Evolutionary conservation across 2,113 vertebrate species (phyloP).

Genomic region (Prochilodus magdalenae): DNA sequence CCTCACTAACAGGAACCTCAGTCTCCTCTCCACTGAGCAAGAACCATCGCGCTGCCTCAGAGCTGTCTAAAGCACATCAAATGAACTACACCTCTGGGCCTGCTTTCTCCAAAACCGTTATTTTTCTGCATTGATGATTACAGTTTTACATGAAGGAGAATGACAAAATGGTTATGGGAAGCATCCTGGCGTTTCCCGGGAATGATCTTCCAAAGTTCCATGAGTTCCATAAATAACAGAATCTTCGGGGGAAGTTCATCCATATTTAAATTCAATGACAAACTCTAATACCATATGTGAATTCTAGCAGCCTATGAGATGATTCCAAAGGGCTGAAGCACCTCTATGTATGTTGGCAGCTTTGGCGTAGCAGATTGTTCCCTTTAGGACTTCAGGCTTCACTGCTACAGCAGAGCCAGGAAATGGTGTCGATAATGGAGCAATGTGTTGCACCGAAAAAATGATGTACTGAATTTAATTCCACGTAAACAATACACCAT

Average conservation of each 20-base stretch:
- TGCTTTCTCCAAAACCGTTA: neutral
- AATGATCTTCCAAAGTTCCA: neutral
- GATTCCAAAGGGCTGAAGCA: conserved; percentile 2
- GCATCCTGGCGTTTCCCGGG: neutral
- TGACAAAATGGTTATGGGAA: neutral
- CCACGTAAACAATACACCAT: too few species aligned
- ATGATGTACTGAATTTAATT: too few species aligned
- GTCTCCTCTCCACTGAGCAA: neutral
- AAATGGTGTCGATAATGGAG: neutral
- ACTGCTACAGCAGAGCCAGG: neutral
- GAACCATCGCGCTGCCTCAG: neutral
- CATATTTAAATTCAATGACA: neutral
- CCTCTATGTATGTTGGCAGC: conserved; percentile 23
- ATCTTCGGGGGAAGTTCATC: neutral
- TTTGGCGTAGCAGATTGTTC: conserved; percentile 31
- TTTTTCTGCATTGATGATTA: neutral
- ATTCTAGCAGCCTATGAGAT: neutral
- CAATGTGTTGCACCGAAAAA: neutral
- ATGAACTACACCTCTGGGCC: neutral
- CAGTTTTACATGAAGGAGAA: neutral
- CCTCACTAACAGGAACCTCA: neutral
- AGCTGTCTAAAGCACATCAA: neutral
- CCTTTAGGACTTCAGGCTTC: neutral
- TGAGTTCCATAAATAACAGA: neutral
- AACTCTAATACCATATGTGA: neutral